Percentiles rank a stretch among this genome's conserved stretches.
phyloP scores from a whole-genome alignment of 1,140 invertebrate species.

The Onthophagus taurus region DNA sequence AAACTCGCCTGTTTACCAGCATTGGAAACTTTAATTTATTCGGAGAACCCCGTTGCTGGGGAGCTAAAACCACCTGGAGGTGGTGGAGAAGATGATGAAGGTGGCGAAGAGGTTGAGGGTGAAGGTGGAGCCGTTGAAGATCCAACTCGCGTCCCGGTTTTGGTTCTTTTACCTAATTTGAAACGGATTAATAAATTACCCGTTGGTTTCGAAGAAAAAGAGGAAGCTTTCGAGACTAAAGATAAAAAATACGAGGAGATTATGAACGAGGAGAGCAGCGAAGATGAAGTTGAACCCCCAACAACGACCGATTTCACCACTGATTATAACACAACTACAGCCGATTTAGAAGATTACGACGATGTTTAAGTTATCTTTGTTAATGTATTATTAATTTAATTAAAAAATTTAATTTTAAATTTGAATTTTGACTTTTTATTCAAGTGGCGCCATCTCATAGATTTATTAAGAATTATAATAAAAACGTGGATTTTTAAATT shows the following conservation, averaged over 20 bases:
- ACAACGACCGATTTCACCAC: conserved; percentile 18
- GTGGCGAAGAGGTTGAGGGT: conserved; percentile 29
- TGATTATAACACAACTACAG: conserved; percentile 2
- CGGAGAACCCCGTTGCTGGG: conserved; percentile 40
- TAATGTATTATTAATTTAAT: too few relatives aligned
- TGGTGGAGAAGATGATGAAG: conserved; percentile 31
- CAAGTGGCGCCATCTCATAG: too few relatives aligned
- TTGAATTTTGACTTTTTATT: too few relatives aligned
- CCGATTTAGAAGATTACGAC: neutral
- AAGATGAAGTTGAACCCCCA: conserved; percentile 20
- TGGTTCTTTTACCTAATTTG: conserved; percentile 40
- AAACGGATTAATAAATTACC: conserved; percentile 43
- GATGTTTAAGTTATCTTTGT: too few relatives aligned
- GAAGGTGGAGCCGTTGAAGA: conserved; percentile 23
- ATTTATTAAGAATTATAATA: too few relatives aligned
- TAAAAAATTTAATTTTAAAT: too few relatives aligned
- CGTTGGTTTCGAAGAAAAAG: conserved; percentile 41
- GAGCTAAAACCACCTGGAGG: neutral
- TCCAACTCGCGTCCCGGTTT: conserved; percentile 35
- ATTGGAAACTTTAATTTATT: conserved; percentile 40
- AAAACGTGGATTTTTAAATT: too few relatives aligned
- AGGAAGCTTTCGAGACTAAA: conserved; percentile 22
- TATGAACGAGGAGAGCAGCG: conserved; percentile 26
- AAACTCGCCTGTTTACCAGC: conserved; percentile 39
- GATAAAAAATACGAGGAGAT: conserved; percentile 26